Percentiles rank a stretch among this genome's conserved stretches.
Evolutionary conservation across 2,888 invertebrate species (phyloP).

Genomic region (Syrphus vitripennis): DNA sequence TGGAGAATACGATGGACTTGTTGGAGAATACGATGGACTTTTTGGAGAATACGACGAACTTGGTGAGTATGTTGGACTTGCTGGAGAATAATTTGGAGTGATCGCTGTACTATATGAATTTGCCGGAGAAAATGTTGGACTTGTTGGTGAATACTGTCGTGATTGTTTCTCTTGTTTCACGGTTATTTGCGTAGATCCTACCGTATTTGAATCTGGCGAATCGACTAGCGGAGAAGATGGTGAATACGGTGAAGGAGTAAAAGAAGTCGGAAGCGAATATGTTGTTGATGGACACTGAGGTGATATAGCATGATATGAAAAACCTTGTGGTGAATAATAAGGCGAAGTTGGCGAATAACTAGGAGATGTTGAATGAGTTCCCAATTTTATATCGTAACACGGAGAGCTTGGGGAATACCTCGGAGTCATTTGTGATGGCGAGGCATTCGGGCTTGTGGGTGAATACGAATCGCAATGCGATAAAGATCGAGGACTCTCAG

Average conservation of each 20-base stretch:
- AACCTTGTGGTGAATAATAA: constrained; percentile 78
- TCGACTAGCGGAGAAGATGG: constrained; percentile 87
- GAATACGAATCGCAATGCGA: constrained; percentile 85
- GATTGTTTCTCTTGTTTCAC: constrained; percentile 29
- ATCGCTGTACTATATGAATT: not conserved
- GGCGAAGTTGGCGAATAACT: constrained; percentile 87
- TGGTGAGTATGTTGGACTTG: constrained; percentile 87
- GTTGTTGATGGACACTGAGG: constrained; percentile 28
- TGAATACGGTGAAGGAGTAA: constrained; percentile 81
- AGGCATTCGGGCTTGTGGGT: constrained; percentile 84
- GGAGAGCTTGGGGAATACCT: constrained; percentile 88
- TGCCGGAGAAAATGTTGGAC: constrained; percentile 82
- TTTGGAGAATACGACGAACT: constrained; percentile 83
- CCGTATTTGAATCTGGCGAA: constrained; percentile 82
- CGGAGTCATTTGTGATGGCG: constrained; percentile 89
- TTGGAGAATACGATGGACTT: constrained; percentile 86
- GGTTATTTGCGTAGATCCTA: not conserved
- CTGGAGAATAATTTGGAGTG: constrained; percentile 76
- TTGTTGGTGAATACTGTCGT: constrained; percentile 84
- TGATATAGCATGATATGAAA: constrained; percentile 14
- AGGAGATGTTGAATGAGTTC: constrained; percentile 79
- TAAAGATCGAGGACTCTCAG: constrained; percentile 87
- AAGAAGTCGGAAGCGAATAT: constrained; percentile 18
- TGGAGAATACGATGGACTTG: constrained; percentile 84
- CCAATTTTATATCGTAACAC: constrained; percentile 86